A percentile compares a stretch with the other conserved stretches of the same genome.
Conservation (phyloP, 2,113 vertebrate species). For the Stegastes partitus region DNA sequence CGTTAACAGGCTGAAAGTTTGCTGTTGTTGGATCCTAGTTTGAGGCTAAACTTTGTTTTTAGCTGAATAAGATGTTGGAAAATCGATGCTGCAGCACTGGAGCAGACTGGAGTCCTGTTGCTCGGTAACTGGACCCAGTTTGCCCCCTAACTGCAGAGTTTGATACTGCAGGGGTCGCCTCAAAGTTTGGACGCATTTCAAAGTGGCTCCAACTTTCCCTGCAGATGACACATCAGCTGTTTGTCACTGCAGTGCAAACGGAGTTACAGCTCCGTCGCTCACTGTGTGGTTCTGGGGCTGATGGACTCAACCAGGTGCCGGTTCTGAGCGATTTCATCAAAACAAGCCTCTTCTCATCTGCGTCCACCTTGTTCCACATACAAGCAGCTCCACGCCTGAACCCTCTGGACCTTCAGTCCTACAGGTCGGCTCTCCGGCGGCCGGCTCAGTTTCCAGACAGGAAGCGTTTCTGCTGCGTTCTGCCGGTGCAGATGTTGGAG, state of each 20-base stretch:
- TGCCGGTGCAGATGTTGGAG: conserved; percentile 29
- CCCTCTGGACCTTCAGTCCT: neutral
- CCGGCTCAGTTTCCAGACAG: conserved; percentile 46
- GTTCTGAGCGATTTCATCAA: neutral
- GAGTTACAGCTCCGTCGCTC: neutral
- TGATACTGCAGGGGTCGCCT: conserved; percentile 38
- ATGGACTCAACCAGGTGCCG: too few species aligned
- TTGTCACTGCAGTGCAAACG: neutral
- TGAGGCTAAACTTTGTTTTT: conserved; percentile 9
- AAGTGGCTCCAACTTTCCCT: neutral
- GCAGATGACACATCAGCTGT: neutral
- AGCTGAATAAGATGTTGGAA: conserved; percentile 31
- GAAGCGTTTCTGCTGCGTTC: conserved; percentile 52
- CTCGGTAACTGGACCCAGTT: conserved; percentile 29
- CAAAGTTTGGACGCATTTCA: conserved; percentile 14
- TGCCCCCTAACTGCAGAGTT: conserved; percentile 53
- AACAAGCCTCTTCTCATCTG: conserved; percentile 9
- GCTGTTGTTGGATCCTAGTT: neutral
- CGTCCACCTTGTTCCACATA: neutral
- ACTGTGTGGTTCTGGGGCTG: too few species aligned
- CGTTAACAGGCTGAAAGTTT: neutral
- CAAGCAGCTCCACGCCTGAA: neutral
- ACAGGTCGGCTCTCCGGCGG: conserved; percentile 24
- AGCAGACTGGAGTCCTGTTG: neutral
- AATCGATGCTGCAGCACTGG: neutral